Evolutionary conservation across 2,113 vertebrate genomes (phyloP), one percentile per base, ranked within the genome.

Genomic region (Centropus bengalensis): DNA sequence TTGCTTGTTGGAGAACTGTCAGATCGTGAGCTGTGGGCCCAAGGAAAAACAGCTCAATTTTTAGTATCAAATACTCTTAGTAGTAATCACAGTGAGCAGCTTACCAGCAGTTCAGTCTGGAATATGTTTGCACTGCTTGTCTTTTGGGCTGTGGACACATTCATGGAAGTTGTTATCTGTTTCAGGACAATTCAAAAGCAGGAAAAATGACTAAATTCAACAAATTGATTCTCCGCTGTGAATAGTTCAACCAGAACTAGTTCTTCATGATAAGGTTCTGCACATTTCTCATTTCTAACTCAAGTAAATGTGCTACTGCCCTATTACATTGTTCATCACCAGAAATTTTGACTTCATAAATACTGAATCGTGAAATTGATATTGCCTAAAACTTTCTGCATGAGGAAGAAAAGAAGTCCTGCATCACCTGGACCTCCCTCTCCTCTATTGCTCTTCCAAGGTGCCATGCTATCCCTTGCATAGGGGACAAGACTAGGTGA

Each of bases 131-230:
- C 60, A 26, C 56, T 83, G 64, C 59, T 82, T 83, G 66, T 67
- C 71, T 85, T 95, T 82, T 85, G 79, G 93, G 86, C 60, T 51
- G 67, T 89, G 87, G 71, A 47, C 49, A 16, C 63, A 62, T 86
- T 85, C 71, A 47, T 70, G 70, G 74, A 91, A 91, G 56, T 47
- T 89, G 78, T 82, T 87, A 94, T 91, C 58, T 80, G 51, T 70
- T 92, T 89, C 63, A 80, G 82, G 71, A 86, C 82, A 82, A 94
- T 76, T 92, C 94, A 82, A 45, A 69, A 73, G 56, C 49, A 80
- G 42, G 78, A 33, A 89, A 88, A 94, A 89, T 38, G 51, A 68
- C 80, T 74, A 80, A 89, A 94, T 83, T 89, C 75, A 74, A 59
- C 45, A 59, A 80, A 94, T 60, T 66, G 32, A 70, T 74, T 87